phyloP scores from a whole-genome alignment of 2,113 vertebrate genomes.

The Zosterops lateralis region DNA sequence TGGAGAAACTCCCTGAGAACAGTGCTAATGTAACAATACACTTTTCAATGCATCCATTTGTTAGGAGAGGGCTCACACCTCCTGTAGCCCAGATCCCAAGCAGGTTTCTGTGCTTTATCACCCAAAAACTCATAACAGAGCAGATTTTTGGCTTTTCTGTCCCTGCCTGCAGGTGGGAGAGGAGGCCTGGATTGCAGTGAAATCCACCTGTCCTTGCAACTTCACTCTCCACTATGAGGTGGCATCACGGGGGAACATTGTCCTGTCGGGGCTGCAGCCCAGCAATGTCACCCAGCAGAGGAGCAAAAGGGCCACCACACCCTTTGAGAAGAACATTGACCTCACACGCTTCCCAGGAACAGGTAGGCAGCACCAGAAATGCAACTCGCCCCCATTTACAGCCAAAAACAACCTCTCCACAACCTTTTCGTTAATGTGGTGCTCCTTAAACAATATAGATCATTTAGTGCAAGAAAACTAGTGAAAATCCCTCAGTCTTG shows the following conservation, averaged over 20 bases:
- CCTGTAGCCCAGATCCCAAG: background rate
- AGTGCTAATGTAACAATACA: background rate
- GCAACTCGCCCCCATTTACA: background rate
- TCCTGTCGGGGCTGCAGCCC: slow-evolving; percentile 81
- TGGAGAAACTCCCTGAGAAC: background rate
- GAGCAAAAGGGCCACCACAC: slow-evolving; percentile 71
- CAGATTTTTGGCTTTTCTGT: background rate
- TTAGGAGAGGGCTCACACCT: background rate
- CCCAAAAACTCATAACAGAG: background rate
- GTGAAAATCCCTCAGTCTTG: too few relatives aligned
- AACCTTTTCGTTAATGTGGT: background rate
- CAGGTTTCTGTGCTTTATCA: background rate
- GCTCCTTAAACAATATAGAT: background rate
- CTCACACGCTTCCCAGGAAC: slow-evolving; percentile 63
- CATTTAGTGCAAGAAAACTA: background rate
- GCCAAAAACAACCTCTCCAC: background rate
- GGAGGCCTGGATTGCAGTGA: slow-evolving; percentile 81
- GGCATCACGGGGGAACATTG: slow-evolving; percentile 86
- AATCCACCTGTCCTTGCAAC: slow-evolving; percentile 90
- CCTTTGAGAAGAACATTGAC: slow-evolving; percentile 76
- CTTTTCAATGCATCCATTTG: background rate
- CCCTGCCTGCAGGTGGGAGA: slow-evolving; percentile 79
- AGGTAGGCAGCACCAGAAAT: slow-evolving; percentile 24
- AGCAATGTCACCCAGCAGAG: slow-evolving; percentile 74
- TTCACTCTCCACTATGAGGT: slow-evolving; percentile 90